These are phyloP conservation scores for Ascidia mentula DNA, from an alignment of 23 tunicate species.

Conservation along the genomic window DNA sequence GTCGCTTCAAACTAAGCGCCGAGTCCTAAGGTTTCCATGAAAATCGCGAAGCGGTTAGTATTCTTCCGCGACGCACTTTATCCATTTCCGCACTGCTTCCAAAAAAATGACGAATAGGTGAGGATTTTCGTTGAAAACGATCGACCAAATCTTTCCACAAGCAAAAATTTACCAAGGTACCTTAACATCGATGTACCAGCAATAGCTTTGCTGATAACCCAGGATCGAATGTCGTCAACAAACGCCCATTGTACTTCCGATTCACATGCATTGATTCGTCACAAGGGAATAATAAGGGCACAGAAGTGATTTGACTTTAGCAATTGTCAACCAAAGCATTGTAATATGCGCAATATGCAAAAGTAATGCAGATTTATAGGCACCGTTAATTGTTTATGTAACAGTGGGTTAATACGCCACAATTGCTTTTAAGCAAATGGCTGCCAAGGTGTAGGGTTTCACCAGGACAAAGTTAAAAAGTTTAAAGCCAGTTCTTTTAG, in stretches of 20 bases:
- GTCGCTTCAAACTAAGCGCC: too few species aligned
- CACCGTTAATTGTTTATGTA: not conserved
- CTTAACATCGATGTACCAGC: too few species aligned
- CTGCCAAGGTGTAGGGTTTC: not conserved
- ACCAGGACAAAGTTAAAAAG: not conserved
- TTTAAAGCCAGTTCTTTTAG: not conserved
- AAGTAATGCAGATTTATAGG: not conserved
- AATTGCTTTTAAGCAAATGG: not conserved
- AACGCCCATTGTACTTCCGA: not conserved
- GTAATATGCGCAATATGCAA: not conserved
- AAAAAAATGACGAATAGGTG: not conserved
- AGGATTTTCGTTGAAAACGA: not conserved
- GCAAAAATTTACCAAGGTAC: not conserved
- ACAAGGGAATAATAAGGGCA: not conserved
- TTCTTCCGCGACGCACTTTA: too few species aligned
- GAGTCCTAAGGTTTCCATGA: too few species aligned
- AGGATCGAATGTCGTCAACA: not conserved
- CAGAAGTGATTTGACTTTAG: not conserved
- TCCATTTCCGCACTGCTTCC: not conserved
- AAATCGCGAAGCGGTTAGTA: too few species aligned
- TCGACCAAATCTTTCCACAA: not conserved
- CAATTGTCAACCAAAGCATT: not conserved
- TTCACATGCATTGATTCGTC: not conserved
- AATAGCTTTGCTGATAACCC: not conserved
- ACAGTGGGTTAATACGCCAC: not conserved